A percentile compares a stretch with the other conserved stretches of the same genome.
phyloP scores from a whole-genome alignment of 2,113 vertebrate genomes.

The Phyllostomus discolor region DNA sequence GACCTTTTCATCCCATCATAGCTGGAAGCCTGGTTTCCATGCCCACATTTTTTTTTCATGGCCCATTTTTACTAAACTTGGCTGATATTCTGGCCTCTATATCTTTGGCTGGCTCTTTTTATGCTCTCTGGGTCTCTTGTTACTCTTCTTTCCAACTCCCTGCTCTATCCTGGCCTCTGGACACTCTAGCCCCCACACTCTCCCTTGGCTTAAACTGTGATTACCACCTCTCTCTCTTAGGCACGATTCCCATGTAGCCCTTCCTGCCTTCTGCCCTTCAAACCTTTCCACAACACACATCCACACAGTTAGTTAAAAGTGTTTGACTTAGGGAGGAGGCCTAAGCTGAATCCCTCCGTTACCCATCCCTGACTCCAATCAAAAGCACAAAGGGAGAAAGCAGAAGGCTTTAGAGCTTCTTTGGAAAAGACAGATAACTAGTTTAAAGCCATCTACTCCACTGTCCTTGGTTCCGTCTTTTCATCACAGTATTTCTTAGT shows the following conservation, averaged over 20 bases:
- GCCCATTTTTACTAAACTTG: background rate
- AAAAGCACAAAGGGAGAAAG: constrained; percentile 1
- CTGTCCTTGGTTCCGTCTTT: background rate
- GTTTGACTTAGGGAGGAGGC: background rate
- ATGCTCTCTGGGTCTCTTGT: background rate
- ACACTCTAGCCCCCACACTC: background rate
- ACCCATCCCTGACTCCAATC: background rate
- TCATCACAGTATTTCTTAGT: background rate
- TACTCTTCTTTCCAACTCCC: background rate
- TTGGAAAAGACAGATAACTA: background rate
- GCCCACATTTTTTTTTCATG: background rate
- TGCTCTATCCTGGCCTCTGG: background rate
- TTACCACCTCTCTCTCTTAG: background rate
- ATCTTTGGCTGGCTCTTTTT: background rate
- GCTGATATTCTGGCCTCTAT: background rate
- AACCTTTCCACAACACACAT: background rate
- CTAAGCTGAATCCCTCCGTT: background rate
- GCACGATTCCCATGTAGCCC: background rate
- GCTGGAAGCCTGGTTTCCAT: background rate
- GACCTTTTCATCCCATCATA: background rate
- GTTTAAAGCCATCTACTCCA: background rate
- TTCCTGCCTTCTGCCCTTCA: background rate
- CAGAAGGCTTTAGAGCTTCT: background rate
- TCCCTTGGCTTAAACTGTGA: background rate
- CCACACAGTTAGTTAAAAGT: background rate